phyloP scores from a whole-genome alignment of 2,888 invertebrate species.

The Dromius quadrimaculatus region DNA sequence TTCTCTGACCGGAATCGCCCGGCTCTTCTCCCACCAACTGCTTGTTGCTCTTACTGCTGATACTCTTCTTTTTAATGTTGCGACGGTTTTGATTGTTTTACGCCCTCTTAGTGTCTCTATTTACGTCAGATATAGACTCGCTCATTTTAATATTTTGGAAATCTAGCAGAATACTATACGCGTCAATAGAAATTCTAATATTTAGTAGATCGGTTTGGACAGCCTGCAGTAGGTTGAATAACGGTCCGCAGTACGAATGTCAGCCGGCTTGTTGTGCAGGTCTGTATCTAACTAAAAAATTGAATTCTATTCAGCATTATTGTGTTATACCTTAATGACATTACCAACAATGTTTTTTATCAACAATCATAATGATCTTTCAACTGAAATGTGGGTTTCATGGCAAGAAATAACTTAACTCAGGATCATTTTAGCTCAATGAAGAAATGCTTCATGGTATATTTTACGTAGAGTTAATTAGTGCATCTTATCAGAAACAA shows the following conservation, averaged over 20 bases:
- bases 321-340: no score
- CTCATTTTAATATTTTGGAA: no score
- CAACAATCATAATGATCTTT: background rate
- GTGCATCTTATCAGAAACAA: no score
- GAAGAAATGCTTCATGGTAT: no score
- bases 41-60: background rate
- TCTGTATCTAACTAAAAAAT: constrained; percentile 16
- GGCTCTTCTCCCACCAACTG: constrained; percentile 45
- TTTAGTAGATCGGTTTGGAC: constrained; percentile 37
- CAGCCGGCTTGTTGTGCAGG: constrained; percentile 35
- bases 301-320: no score
- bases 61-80: background rate
- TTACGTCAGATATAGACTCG: no score
- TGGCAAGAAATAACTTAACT: no score
- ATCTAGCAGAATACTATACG: no score
- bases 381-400: background rate
- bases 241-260: constrained; percentile 31
- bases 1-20: constrained; percentile 60
- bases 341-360: no score
- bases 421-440: no score
- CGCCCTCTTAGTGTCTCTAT: background rate
- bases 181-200: constrained; percentile 27
- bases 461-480: no score
- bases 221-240: constrained; percentile 46
- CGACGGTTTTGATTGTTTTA: background rate